phyloP scores from a whole-genome alignment of 2,113 vertebrate species.

The Microcebus murinus region DNA sequence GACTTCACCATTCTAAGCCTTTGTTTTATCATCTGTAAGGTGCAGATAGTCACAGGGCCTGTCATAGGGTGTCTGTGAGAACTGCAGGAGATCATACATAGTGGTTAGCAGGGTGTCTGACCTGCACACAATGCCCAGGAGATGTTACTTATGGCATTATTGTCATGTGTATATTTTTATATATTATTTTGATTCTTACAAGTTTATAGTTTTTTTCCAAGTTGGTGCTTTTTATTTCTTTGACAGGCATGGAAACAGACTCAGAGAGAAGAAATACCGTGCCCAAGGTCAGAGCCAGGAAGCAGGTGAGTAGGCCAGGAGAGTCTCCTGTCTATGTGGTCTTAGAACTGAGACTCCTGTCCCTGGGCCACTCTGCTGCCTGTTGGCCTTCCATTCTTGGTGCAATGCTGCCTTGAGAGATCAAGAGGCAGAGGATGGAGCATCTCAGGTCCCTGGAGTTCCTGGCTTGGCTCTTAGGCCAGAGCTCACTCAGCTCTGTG shows the following conservation, averaged over 20 bases:
- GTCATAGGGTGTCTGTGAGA: neutral
- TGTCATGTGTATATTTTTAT: neutral
- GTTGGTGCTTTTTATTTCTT: slow-evolving; percentile 13
- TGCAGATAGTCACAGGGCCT: neutral
- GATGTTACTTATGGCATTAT: neutral
- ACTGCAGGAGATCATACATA: neutral
- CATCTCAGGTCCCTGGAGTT: neutral
- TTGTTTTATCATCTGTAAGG: neutral
- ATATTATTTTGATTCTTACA: neutral
- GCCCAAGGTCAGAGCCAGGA: neutral
- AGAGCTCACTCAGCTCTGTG: neutral
- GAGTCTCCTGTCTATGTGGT: neutral
- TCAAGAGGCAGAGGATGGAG: neutral
- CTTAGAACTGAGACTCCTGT: neutral
- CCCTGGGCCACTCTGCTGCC: neutral
- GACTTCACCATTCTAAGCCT: neutral
- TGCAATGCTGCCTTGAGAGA: neutral
- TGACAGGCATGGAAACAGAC: neutral
- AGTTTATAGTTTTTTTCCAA: neutral
- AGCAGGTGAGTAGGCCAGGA: neutral
- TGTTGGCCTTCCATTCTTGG: neutral
- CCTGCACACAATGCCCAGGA: neutral
- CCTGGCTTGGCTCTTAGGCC: neutral
- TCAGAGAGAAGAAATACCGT: slow-evolving; percentile 14
- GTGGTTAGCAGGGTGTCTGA: neutral